Percentiles rank a stretch among this genome's conserved stretches.
Evolutionary conservation across 2,113 vertebrate genomes (phyloP).

Genomic region (Mystacornis crossleyi): DNA sequence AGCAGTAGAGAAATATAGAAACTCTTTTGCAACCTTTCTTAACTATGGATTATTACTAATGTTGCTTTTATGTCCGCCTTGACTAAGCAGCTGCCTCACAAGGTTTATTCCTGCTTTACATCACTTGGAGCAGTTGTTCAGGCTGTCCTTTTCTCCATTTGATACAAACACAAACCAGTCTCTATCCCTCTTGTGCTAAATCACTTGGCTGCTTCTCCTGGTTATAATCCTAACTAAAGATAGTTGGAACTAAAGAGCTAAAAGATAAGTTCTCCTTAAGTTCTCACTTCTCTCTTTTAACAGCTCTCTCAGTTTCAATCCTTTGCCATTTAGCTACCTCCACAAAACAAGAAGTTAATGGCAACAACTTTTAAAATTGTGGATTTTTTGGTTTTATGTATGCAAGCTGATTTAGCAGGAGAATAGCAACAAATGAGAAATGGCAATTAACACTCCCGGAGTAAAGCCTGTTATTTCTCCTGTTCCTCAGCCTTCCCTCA

Average conservation of each 20-base stretch:
- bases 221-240: neutral
- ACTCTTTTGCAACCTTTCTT: too few species aligned
- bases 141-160: neutral
- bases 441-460: slow-evolving; percentile 53
- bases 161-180: neutral
- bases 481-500: slow-evolving; percentile 45
- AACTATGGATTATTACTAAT: too few species aligned
- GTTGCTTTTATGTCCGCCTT: too few species aligned
- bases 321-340: slow-evolving; percentile 11
- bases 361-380: slow-evolving; percentile 49
- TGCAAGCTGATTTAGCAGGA: slow-evolving; percentile 61
- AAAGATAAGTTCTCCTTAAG: neutral
- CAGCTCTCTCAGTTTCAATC: neutral
- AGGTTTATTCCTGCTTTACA: neutral
- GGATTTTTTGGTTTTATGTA: slow-evolving; percentile 58
- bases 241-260: neutral
- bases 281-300: neutral
- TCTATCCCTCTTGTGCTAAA: neutral
- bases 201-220: neutral
- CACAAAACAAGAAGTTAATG: slow-evolving; percentile 50
- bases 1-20: too few species aligned
- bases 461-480: slow-evolving; percentile 58
- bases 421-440: slow-evolving; percentile 68
- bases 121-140: neutral
- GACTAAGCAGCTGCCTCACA: too few species aligned